phyloP scores from a whole-genome alignment of 1,140 invertebrate genomes.

The Zaprionus taronus region DNA sequence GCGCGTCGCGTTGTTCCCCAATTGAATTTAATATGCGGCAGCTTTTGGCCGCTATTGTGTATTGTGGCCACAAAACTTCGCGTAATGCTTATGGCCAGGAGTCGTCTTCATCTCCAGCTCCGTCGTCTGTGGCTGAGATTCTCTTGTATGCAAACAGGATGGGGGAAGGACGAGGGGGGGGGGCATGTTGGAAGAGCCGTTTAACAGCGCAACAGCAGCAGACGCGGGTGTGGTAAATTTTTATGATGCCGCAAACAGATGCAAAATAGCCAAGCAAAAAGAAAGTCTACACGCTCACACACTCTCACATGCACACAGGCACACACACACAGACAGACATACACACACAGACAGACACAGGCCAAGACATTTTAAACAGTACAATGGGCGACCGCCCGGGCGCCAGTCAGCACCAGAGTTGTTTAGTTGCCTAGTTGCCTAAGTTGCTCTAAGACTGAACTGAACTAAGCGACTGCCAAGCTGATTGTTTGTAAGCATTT shows the following conservation, averaged over 20 bases:
- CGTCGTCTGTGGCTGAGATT: conserved; percentile 47
- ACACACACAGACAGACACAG: conserved; percentile 23
- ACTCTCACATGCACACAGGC: conserved; percentile 17
- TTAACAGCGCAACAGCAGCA: conserved; percentile 65
- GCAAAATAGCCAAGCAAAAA: conserved; percentile 76
- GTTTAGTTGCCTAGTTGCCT: conserved; percentile 67
- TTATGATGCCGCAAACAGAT: conserved; percentile 83
- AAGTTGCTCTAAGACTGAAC: conserved; percentile 47
- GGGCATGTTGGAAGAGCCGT: conserved; percentile 49
- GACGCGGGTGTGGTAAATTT: conserved; percentile 81
- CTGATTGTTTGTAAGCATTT: conserved; percentile 41
- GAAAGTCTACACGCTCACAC: conserved; percentile 50
- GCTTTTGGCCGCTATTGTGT: conserved; percentile 40
- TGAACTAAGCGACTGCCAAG: conserved; percentile 42
- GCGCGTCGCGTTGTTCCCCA: conserved; percentile 1
- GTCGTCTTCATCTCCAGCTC: conserved; percentile 4
- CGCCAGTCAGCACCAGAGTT: conserved; percentile 65
- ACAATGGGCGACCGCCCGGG: conserved; percentile 64
- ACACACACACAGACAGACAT: conserved; percentile 14
- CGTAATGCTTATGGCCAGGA: conserved; percentile 35
- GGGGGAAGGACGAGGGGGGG: not conserved
- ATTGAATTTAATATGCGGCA: conserved; percentile 44
- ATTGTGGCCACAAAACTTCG: conserved; percentile 35
- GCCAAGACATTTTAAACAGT: conserved; percentile 36
- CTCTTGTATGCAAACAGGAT: conserved; percentile 14